Evolutionary conservation across 2,113 vertebrate genomes (phyloP).

Genomic region (Gymnorhina tibicen): DNA sequence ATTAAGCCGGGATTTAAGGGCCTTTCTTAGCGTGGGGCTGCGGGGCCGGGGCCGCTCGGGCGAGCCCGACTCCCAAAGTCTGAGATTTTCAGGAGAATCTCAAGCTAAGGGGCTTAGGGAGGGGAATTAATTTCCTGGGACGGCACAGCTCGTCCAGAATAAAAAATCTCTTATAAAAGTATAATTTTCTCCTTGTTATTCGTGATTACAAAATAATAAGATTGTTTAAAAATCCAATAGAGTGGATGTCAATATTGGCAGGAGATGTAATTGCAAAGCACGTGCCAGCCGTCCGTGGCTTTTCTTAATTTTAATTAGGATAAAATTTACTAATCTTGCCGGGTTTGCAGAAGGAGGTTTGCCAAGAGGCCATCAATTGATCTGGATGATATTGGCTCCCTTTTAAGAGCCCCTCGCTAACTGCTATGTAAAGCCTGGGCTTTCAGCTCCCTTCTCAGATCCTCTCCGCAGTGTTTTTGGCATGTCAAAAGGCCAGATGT

Average conservation of each 20-base stretch:
- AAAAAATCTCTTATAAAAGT: slow-evolving; percentile 9
- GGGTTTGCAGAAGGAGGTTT: slow-evolving; percentile 70
- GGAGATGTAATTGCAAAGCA: background rate
- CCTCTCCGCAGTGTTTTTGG: slow-evolving; percentile 71
- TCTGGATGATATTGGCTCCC: slow-evolving; percentile 60
- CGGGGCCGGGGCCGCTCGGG: background rate
- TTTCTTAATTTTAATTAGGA: slow-evolving; percentile 72
- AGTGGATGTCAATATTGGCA: slow-evolving; percentile 65
- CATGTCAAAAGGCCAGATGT: slow-evolving; percentile 81
- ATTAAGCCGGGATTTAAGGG: background rate
- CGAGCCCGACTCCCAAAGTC: background rate
- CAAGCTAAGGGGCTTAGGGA: background rate
- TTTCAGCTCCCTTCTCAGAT: slow-evolving; percentile 61
- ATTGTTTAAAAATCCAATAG: slow-evolving; percentile 64
- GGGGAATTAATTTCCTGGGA: slow-evolving; percentile 26
- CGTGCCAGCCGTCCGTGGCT: slow-evolving; percentile 49
- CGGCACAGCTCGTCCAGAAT: background rate
- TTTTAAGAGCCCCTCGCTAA: slow-evolving; percentile 52
- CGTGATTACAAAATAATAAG: slow-evolving; percentile 68
- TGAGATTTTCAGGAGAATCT: background rate
- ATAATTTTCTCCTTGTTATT: slow-evolving; percentile 58
- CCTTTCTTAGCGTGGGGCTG: background rate
- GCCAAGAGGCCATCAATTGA: slow-evolving; percentile 69
- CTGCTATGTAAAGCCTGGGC: slow-evolving; percentile 44
- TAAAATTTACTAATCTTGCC: slow-evolving; percentile 71